Base-by-base conservation (phyloP, 2,797 vertebrate species). In the Tamandua tetradactyla region DNA sequence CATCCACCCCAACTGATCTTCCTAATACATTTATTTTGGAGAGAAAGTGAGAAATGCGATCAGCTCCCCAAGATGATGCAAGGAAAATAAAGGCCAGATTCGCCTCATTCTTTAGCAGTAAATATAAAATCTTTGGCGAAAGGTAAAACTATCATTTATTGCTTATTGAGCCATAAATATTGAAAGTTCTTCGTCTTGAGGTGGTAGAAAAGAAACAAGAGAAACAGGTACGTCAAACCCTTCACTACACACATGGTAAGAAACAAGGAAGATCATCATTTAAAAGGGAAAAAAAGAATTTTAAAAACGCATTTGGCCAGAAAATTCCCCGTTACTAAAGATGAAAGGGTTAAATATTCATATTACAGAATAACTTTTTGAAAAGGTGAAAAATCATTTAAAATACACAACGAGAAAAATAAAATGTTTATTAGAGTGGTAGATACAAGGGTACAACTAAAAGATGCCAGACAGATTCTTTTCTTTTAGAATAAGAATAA, bases 401-500 rank as follows among this genome's bases (percentile, higher is more conserved):
- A 97, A 97, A 96, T 97, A 96, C 98, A 97, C 94, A 95, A 96
- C 93, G 98, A 98, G 98, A 97, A 98, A 98, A 98, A 98, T 94
- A 97, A 10, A 96, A 96, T 1, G 93, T 98, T 98, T 98, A 98
- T 98, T 98, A 98, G 97, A 97, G 96, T 97, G 97, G 98, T 95
- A 61, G 95, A 94, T 84, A 84, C 10, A 75, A 74, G 49, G 83
- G 94, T 97, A 98, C 97, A 98, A 83, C 94, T 97, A 91, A 30
- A 66, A 94, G 92, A 87, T 23, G 96, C 94, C 95, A 96, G 92
- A 91, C 94, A 98, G 96, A 92, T 18, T 88, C 20, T 81, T 96
- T 86, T 94, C 96, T 97, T 93, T 75, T 42, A 97, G 96, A 95
- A 87, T 3, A 57, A 93, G 89, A 69, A 81, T 0, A 95, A 72